phyloP scores from a whole-genome alignment of 2,888 invertebrate genomes.

The Muschampia plurimacula region DNA sequence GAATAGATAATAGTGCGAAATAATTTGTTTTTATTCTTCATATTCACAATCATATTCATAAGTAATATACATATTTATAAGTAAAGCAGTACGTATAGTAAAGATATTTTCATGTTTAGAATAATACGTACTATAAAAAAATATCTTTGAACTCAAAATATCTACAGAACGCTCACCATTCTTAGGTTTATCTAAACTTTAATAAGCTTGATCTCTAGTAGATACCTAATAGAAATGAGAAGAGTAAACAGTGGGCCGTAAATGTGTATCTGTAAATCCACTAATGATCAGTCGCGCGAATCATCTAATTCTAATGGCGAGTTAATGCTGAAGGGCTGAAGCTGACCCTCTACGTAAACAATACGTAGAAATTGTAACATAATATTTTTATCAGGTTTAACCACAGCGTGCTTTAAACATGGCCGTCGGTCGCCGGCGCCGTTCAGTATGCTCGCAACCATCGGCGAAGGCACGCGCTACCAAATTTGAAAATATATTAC shows the following conservation, averaged over 20 bases:
- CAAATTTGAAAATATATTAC: constrained; percentile 48
- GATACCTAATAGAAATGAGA: not conserved
- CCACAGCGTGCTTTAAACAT: constrained; percentile 76
- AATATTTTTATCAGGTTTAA: constrained; percentile 69
- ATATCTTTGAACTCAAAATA: too few species aligned
- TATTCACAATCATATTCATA: too few species aligned
- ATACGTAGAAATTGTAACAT: constrained; percentile 65
- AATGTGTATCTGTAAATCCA: not conserved
- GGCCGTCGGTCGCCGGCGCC: constrained; percentile 63
- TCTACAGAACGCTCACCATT: too few species aligned
- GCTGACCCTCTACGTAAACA: constrained; percentile 56
- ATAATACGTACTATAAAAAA: too few species aligned
- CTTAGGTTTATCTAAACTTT: too few species aligned
- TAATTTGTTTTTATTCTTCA: too few species aligned
- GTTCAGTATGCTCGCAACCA: constrained; percentile 74
- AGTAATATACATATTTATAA: too few species aligned
- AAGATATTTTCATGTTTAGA: too few species aligned
- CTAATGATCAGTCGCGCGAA: constrained; percentile 1
- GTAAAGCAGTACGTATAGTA: too few species aligned
- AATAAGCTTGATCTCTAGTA: too few species aligned
- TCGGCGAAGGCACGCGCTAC: constrained; percentile 68
- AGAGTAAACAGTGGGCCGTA: not conserved
- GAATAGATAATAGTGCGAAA: too few species aligned
- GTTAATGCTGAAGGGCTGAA: constrained; percentile 18
- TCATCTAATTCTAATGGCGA: constrained; percentile 1